Conservation (phyloP, 2,888 invertebrate species). For the Steinernema carpocapsae region DNA sequence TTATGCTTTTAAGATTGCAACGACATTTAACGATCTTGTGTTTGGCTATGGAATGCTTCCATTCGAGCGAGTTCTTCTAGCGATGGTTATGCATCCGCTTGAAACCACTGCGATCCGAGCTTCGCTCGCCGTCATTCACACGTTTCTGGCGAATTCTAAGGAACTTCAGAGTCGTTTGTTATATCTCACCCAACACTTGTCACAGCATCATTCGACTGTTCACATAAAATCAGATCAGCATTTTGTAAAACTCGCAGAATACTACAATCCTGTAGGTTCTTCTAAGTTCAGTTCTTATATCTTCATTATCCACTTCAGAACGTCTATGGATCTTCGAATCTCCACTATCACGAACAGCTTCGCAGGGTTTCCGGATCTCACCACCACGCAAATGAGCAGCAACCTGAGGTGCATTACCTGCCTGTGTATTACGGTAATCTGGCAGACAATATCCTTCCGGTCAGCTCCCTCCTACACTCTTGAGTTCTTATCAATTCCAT, state of each 20-base stretch:
- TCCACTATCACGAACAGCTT: slow-evolving; percentile 10
- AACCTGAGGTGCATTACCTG: slow-evolving; percentile 41
- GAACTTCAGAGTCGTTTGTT: slow-evolving; percentile 31
- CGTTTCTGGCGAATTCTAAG: slow-evolving; percentile 30
- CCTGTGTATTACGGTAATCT: slow-evolving; percentile 53
- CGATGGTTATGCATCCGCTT: slow-evolving; percentile 58
- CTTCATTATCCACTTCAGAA: background rate
- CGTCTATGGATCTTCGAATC: background rate
- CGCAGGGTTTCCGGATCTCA: background rate
- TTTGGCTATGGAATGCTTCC: slow-evolving; percentile 52
- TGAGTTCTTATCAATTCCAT: background rate
- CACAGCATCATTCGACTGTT: slow-evolving; percentile 38
- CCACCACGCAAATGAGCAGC: background rate
- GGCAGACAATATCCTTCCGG: slow-evolving; percentile 50
- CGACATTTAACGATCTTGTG: slow-evolving; percentile 50
- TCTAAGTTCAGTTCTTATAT: background rate
- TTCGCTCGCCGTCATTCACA: slow-evolving; percentile 35
- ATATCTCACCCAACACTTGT: slow-evolving; percentile 37
- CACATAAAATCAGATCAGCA: slow-evolving; percentile 48
- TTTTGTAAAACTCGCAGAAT: slow-evolving; percentile 54
- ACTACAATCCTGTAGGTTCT: slow-evolving; percentile 40
- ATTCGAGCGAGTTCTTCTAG: slow-evolving; percentile 58
- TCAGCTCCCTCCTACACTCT: background rate
- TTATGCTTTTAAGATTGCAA: slow-evolving; percentile 44
- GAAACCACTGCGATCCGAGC: slow-evolving; percentile 51